Evolutionary conservation across 92 coral and sea anemone genomes (phyloP), one percentile per base, ranked within the genome.

Genomic region (Muricea muricata): DNA sequence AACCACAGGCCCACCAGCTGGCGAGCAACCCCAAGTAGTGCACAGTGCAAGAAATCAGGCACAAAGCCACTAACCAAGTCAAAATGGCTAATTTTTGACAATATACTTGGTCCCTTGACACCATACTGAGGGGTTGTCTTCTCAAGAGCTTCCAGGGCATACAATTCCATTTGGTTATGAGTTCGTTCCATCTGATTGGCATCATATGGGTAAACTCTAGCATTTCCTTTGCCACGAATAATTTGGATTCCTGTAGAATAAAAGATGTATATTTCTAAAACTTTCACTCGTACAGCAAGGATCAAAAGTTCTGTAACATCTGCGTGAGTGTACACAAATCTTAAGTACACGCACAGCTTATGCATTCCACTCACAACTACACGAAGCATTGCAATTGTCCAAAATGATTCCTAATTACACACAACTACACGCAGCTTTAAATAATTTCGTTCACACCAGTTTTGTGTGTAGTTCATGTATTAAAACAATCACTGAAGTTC

Each of bases 21-120:
- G 1, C 48, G 84, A 26, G 72, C 48, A 4, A 58, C 37, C 14
- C 84, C 84, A 33, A 79, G 76, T 26, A 57, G 31, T 4, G 76
- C 7, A 55, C 84, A 55, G 35, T 58, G 75, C 0, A 79, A 47
- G 46, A 32, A 57, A 35, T 79, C 75, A 2, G 52, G 50, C 17
- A 76, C 82, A 21, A 79, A 79, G 40, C 84, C 77, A 79, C 32
- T 0, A 8, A 79, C 84, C 2, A 79, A 20, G 47, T 79, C 76
- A 79, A 79, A 79, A 15, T 79, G 84, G 4, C 47, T 28, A 13
- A 79, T 0, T 52, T 79, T 57, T 4, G 52, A 1, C 4, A 79
- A 15, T 32, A 57, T 54, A 57, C 47, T 79, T 3, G 84, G 84
- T 11, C 69, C 84, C 31, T 34, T 78, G 5, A 78, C 69, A 25